Evolutionary conservation across 2,113 vertebrate species (phyloP), one percentile per base, ranked within the genome.

Genomic region (Callocephalon fimbriatum): DNA sequence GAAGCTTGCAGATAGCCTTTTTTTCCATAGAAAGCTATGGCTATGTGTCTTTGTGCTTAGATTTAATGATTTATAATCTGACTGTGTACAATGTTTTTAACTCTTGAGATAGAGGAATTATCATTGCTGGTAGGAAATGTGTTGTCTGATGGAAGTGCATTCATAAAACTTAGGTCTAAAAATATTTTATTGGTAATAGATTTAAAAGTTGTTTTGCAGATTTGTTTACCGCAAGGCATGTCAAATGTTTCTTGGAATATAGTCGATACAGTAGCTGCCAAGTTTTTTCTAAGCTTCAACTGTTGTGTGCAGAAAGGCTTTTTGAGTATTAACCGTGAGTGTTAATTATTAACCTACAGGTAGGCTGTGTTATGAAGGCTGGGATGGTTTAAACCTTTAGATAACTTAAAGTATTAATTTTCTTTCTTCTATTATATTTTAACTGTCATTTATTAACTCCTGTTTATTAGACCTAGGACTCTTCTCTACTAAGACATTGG

Each of bases 401-500:
- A 32, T 73, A 54, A 47, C 15, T 54, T 67, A 4, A 51, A 26
- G 11, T 38, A 59, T 72, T 61, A 25, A 32, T 82, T 73, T 76
- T 79, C 13, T 54, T 37, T 59, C 58, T 37, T 23, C 15, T 3
- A 10, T n/a, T 59, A 2, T 38, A 16, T 44, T 93, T 81, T 62
- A 91, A 51, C 37, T 80, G 54, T 79, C 11, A 27, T 78, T 87
- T 93, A 32, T 83, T 71, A 71, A 81, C 67, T 96, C 72, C 54
- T 93, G 0, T 96, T 85, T 65, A 90, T 92, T 97, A 99, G 99
- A 99, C 97, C 97, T 99, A 93, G 99, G 99, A 96, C 98, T 99
- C 92, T 99, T 99, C 97, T 99, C 99, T 97, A 99, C 99, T 40
- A 99, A 99, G 98, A 99, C 99, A 5, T 96, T 99, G 97, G 99